Evolutionary conservation across 1,140 invertebrate species (phyloP).

Genomic region (Drosophila funebris): DNA sequence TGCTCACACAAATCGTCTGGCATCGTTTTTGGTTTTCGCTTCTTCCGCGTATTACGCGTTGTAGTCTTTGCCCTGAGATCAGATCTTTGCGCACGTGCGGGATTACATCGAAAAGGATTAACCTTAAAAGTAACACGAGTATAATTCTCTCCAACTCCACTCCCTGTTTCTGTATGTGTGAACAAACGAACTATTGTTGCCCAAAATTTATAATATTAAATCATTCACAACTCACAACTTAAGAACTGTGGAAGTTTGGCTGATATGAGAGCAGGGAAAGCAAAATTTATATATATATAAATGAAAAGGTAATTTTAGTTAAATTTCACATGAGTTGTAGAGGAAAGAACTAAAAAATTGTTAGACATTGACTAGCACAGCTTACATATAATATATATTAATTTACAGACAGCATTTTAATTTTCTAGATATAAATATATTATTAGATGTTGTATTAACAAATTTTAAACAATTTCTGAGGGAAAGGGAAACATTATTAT

Average conservation of each 20-base stretch:
- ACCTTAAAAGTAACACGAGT: constrained; percentile 21
- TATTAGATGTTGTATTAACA: no score
- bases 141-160: constrained; percentile 10
- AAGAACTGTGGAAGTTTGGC: not conserved
- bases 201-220: not conserved
- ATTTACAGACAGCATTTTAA: no score
- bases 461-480: no score
- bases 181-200: constrained; percentile 6
- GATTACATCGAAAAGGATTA: constrained; percentile 69
- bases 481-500: no score
- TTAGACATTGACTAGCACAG: no score
- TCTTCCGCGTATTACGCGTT: not conserved
- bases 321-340: no score
- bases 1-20: constrained; percentile 35
- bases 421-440: no score
- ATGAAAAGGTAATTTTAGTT: no score
- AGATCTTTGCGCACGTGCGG: constrained; percentile 40
- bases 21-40: constrained; percentile 48
- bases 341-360: no score
- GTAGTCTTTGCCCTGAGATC: not conserved
- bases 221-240: not conserved
- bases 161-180: constrained; percentile 14
- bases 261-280: no score
- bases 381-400: no score
- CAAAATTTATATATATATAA: no score